Evolutionary conservation across 2,888 invertebrate species (phyloP), one percentile per base, ranked within the genome.

Genomic region (Coelopa pilipes): DNA sequence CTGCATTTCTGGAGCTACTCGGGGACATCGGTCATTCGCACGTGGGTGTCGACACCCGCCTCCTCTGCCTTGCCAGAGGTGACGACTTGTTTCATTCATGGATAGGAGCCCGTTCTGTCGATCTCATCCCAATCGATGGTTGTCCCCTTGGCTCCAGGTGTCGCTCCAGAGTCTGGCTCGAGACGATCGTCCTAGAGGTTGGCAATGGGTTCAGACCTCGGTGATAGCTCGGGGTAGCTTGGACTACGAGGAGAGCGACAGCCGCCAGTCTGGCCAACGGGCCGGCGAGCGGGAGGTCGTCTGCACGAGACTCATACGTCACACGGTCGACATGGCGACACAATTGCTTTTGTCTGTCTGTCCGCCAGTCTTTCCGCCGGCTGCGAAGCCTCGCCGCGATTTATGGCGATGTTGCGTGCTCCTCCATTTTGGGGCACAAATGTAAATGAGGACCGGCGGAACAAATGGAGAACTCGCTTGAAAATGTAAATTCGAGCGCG

Each of bases 321-420:
- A 19, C 15, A n/a, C 59, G 17, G 34, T 34, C 2, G 34, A 34
- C 34, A 34, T 34, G 34, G 34, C 34, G 34, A 34, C 34, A 34
- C 34, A 34, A 34, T 2, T 60, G 24, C 46, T 55, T 17, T 45
- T 46, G 50, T 59, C 46, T 57, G 34, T n/a, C 24, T 71, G 66
- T 62, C 50, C 55, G n/a, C 70, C 62, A 19, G 55, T 46, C 60
- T 59, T 9, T n/a, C 13, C 50, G 34, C 4, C 34, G 34, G 34
- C 34, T 34, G 34, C 34, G 34, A 34, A 34, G 34, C 34, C 34
- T n/a, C 49, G 13, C 55, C 19, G 46, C 66, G 65, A 71, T 71
- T 71, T 65, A 71, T 71, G 53, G 13, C 45, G 15, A 71, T 53
- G 65, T 71, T 71, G 71, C 71, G 71, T 71, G 71, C 71, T 71